A percentile compares a stretch with the other conserved stretches of the same genome.
Evolutionary conservation across 2,113 vertebrate species (phyloP).

Genomic region (Mobula hypostoma): DNA sequence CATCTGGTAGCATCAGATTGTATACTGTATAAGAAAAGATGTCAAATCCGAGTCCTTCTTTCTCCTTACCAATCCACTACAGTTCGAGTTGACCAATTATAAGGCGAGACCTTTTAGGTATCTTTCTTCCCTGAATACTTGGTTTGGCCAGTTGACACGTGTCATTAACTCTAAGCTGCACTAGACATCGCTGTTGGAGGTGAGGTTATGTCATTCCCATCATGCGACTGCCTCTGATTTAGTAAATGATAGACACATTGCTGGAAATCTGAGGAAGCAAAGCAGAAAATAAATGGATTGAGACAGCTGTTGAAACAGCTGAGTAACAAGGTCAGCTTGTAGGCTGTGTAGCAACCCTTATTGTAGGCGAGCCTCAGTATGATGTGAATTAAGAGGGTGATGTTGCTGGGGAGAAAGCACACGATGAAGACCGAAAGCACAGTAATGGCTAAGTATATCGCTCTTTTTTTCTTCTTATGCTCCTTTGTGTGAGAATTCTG

Average conservation of each 20-base stretch:
- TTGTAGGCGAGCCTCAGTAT: background rate
- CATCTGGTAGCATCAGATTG: too few species aligned
- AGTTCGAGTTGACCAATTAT: background rate
- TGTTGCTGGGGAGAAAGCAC: constrained; percentile 35
- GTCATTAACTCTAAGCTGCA: background rate
- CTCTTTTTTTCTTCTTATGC: background rate
- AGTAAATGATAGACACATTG: background rate
- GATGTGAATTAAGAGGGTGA: constrained; percentile 21
- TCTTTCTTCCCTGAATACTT: background rate
- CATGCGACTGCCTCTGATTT: background rate
- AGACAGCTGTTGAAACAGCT: constrained; percentile 38
- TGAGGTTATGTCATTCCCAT: too few species aligned
- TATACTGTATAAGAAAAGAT: too few species aligned
- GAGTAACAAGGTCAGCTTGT: constrained; percentile 21
- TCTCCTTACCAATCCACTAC: background rate
- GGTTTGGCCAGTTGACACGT: background rate
- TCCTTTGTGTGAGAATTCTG: background rate
- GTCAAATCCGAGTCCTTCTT: background rate
- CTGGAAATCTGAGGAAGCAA: constrained; percentile 20
- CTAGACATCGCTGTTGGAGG: background rate
- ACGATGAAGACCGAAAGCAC: constrained; percentile 31
- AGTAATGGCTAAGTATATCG: background rate
- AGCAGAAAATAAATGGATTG: constrained; percentile 38
- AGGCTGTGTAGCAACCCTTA: constrained; percentile 30
- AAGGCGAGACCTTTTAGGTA: background rate